These are phyloP conservation scores for Hydrotaea cyrtoneurina DNA, from an alignment of 2,888 invertebrate genomes.

Conservation along the genomic window DNA sequence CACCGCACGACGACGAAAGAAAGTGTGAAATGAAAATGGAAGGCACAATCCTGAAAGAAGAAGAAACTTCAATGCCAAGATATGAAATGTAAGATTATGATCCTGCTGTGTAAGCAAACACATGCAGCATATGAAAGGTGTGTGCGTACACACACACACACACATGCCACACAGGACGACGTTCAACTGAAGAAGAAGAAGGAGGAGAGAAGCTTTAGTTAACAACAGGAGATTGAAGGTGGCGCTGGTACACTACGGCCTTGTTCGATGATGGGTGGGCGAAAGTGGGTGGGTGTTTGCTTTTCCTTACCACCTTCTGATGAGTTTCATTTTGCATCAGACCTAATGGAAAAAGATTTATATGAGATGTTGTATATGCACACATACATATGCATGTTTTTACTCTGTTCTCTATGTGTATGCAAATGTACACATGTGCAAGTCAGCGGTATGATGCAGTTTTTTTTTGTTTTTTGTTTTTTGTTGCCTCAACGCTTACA, in stretches of 20 bases:
- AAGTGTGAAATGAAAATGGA: background rate
- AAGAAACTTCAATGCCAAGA: slow-evolving; percentile 43
- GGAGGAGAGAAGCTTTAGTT: slow-evolving; percentile 16
- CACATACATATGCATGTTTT: background rate
- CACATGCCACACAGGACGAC: background rate
- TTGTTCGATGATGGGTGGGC: background rate
- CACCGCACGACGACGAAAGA: slow-evolving; percentile 21
- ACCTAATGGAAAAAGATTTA: slow-evolving; percentile 60
- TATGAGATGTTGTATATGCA: slow-evolving; percentile 18
- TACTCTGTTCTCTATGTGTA: background rate
- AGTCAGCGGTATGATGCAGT: slow-evolving; percentile 40
- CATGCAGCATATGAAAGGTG: slow-evolving; percentile 71
- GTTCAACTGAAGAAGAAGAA: slow-evolving; percentile 23
- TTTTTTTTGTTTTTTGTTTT: slow-evolving; percentile 49
- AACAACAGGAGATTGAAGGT: slow-evolving; percentile 35
- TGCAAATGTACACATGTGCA: background rate
- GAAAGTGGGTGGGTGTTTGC: background rate
- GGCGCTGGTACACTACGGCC: background rate
- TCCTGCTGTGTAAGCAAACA: slow-evolving; percentile 73
- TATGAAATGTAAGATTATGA: slow-evolving; percentile 63
- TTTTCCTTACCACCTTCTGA: background rate
- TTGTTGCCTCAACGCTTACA: background rate
- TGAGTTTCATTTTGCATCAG: slow-evolving; percentile 41
- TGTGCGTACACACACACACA: background rate
- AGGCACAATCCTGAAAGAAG: background rate